A percentile compares a stretch with the other conserved stretches of the same genome.
These are phyloP conservation scores for Nerophis lumbriciformis DNA, from an alignment of 2,113 vertebrate species.

Conservation along the genomic window DNA sequence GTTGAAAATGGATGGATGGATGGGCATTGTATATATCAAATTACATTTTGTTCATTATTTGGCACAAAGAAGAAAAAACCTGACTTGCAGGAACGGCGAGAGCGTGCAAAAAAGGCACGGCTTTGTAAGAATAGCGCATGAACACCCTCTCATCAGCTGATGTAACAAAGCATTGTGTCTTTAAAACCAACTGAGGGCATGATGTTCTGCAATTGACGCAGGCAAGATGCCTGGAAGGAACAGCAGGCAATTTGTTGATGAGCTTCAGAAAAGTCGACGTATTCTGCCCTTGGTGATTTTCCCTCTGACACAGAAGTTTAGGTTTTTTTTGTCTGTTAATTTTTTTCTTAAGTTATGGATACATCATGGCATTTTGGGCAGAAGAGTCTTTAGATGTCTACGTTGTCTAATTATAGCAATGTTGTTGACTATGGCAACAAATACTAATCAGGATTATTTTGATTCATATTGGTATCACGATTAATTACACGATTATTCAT, in stretches of 20 bases:
- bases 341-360: too few relatives aligned
- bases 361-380: too few relatives aligned
- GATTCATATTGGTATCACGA: too few relatives aligned
- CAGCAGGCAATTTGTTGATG: neutral
- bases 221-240: neutral
- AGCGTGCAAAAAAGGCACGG: neutral
- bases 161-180: slow-evolving; percentile 5
- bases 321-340: too few relatives aligned
- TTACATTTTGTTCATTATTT: slow-evolving; percentile 48
- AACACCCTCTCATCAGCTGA: slow-evolving; percentile 11
- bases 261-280: neutral
- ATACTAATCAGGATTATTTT: too few relatives aligned
- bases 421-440: too few relatives aligned
- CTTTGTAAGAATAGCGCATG: slow-evolving; percentile 20
- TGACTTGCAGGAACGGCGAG: slow-evolving; percentile 44
- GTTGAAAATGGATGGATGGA: too few relatives aligned
- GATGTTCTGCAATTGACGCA: neutral
- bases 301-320: too few relatives aligned
- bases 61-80: slow-evolving; percentile 40
- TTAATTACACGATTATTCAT: too few relatives aligned
- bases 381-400: too few relatives aligned
- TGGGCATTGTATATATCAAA: neutral
- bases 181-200: neutral
- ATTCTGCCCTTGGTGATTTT: neutral
- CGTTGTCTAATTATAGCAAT: too few relatives aligned